These are phyloP conservation scores for Campoletis sonorensis DNA, from an alignment of 1,140 invertebrate species.

Conservation along the genomic window DNA sequence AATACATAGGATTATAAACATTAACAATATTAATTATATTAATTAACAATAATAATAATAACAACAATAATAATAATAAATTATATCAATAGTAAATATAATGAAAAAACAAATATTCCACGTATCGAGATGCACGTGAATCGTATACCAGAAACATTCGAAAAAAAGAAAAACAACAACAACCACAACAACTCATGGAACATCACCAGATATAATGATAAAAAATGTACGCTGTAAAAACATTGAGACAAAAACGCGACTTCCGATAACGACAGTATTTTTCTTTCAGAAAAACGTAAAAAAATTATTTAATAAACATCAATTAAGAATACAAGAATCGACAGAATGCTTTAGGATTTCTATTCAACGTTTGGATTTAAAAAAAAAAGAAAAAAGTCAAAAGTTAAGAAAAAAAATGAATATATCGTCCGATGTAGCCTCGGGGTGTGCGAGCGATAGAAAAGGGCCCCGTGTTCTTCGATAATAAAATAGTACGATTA, in stretches of 20 bases:
- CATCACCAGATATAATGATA: not conserved
- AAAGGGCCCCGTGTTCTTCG: too few species aligned
- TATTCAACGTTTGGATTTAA: constrained; percentile 64
- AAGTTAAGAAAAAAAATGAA: not conserved
- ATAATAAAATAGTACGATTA: too few species aligned
- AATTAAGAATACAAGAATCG: too few species aligned
- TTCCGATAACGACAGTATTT: constrained; percentile 4
- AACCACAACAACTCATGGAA: not conserved
- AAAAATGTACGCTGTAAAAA: constrained; percentile 14
- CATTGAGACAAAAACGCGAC: constrained; percentile 4
- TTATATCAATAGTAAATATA: constrained; percentile 46
- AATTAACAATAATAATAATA: too few species aligned
- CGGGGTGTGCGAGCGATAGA: not conserved
- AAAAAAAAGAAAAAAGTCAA: not conserved
- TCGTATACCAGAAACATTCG: constrained; percentile 31
- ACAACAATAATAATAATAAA: too few species aligned
- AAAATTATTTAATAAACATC: not conserved
- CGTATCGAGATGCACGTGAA: constrained; percentile 1
- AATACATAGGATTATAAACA: too few species aligned
- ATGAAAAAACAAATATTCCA: constrained; percentile 35
- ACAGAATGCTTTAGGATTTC: constrained; percentile 63
- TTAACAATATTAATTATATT: too few species aligned
- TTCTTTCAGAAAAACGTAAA: constrained; percentile 17
- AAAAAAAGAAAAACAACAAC: constrained; percentile 8
- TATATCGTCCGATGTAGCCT: constrained; percentile 58